A percentile compares a stretch with the other conserved stretches of the same genome.
These are phyloP conservation scores for Arnoldichthys spilopterus DNA, from an alignment of 2,797 vertebrate species.

Conservation along the genomic window DNA sequence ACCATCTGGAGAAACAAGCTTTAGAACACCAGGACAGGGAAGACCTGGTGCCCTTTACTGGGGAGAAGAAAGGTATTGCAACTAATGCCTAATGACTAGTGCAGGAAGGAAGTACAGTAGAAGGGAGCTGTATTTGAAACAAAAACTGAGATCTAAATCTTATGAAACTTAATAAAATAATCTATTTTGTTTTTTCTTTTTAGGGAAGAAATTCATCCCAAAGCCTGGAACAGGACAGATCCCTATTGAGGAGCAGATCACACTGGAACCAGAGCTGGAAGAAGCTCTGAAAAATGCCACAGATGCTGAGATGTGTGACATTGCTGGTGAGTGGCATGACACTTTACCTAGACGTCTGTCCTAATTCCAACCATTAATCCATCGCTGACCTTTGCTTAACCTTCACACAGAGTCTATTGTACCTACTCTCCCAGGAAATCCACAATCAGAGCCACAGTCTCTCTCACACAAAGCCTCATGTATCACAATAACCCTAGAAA, in stretches of 20 bases:
- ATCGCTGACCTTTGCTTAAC: constrained; percentile 14
- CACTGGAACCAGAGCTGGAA: constrained; percentile 93
- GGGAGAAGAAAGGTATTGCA: constrained; percentile 89
- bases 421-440: background rate
- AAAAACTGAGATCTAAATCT: too few species aligned
- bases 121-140: background rate
- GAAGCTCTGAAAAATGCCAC: constrained; percentile 91
- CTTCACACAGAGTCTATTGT: constrained; percentile 6
- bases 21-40: constrained; percentile 84
- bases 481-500: background rate
- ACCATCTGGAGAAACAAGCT: constrained; percentile 91
- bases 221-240: constrained; percentile 80
- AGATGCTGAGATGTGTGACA: constrained; percentile 96
- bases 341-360: background rate
- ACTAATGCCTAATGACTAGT: background rate
- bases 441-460: background rate
- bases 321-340: constrained; percentile 81
- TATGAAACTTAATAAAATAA: too few species aligned
- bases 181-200: constrained; percentile 9
- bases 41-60: constrained; percentile 93
- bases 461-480: background rate
- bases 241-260: constrained; percentile 86
- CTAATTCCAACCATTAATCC: background rate
- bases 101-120: background rate
- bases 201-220: constrained; percentile 88